A percentile compares a stretch with the other conserved stretches of the same genome.
phyloP scores from a whole-genome alignment of 2,888 invertebrate species.

The Hoplodrina blanda region DNA sequence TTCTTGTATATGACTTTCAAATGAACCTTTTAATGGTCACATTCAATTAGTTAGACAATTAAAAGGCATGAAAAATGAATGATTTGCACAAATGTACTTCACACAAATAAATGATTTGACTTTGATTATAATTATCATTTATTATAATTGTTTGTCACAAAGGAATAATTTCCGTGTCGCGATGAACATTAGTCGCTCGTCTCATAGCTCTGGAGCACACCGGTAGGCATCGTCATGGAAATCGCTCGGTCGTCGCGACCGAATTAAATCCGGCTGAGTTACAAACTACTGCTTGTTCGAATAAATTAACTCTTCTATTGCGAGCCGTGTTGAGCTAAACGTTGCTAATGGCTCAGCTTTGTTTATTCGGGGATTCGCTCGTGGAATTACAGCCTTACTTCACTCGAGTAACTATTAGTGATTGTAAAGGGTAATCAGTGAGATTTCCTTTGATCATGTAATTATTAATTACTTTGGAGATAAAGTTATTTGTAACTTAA shows the following conservation, averaged over 20 bases:
- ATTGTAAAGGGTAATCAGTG: constrained; percentile 10
- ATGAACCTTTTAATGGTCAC: too few species aligned
- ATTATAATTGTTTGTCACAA: too few species aligned
- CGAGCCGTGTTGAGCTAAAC: constrained; percentile 42
- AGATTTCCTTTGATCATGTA: constrained; percentile 15
- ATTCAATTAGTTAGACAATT: too few species aligned
- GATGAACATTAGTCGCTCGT: not conserved
- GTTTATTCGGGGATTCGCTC: constrained; percentile 19
- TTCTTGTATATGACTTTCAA: too few species aligned
- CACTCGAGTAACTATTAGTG: not conserved
- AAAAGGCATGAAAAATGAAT: too few species aligned
- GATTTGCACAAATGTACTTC: too few species aligned
- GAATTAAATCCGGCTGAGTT: constrained; percentile 57
- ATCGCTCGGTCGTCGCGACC: constrained; percentile 48
- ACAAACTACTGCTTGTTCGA: constrained; percentile 60
- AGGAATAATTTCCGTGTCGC: too few species aligned
- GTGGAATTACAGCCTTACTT: constrained; percentile 8
- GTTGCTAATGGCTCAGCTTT: constrained; percentile 38
- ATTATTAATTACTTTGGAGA: constrained; percentile 9
- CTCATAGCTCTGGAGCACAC: constrained; percentile 5
- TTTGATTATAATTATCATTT: too few species aligned
- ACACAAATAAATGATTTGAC: too few species aligned
- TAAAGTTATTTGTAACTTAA: constrained; percentile 6
- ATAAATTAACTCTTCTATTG: constrained; percentile 57
- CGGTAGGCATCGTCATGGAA: constrained; percentile 24